Conservation (phyloP, 1,140 invertebrate species). For the Vollenhovia emeryi region DNA sequence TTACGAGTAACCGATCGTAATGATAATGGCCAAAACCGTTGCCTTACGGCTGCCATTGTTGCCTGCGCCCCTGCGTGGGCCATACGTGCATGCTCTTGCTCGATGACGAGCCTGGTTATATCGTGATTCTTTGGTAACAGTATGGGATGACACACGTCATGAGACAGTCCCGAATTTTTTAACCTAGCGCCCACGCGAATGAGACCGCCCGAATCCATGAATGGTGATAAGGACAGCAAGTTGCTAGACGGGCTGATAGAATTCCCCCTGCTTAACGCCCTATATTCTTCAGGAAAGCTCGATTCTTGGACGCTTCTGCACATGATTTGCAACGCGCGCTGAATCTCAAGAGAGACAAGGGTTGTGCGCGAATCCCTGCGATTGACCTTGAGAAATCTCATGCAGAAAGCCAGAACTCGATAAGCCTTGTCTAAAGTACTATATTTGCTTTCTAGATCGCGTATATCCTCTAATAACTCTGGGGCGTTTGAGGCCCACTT, state of each 20-base stretch:
- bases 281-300: no score
- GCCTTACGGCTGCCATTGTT: neutral
- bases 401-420: no score
- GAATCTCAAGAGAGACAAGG: no score
- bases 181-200: neutral
- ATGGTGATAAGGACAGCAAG: neutral
- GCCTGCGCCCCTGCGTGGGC: neutral
- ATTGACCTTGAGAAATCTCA: no score
- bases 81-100: neutral
- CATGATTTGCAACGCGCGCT: no score
- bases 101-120: neutral
- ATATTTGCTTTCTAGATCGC: no score
- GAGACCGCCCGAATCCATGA: neutral
- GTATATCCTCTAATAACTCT: neutral
- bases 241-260: no score
- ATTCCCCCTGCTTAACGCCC: neutral
- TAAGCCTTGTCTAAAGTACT: no score
- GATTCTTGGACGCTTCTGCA: no score
- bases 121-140: neutral
- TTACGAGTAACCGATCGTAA: neutral
- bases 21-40: neutral
- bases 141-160: neutral
- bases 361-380: no score
- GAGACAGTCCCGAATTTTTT: fast-evolving
- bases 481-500: neutral